Percentiles rank a stretch among this genome's conserved stretches.
These are phyloP conservation scores for Kuschelorhynchus macadamiae DNA, from an alignment of 2,888 invertebrate species.

Conservation along the genomic window DNA sequence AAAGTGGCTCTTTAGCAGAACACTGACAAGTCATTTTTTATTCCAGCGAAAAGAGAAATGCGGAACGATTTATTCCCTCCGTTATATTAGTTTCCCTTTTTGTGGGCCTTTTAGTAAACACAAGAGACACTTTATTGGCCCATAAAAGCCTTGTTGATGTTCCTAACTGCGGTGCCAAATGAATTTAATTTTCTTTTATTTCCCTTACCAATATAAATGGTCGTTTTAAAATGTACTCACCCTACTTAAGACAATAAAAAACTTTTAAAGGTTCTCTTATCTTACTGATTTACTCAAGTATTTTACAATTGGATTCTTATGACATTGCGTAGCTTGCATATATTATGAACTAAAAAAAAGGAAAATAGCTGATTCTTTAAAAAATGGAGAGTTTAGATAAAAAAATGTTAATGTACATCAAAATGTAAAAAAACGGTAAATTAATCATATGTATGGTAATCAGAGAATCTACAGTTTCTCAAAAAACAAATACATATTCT, in stretches of 20 bases:
- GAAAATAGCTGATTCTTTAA: no score
- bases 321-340: no score
- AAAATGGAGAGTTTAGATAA: no score
- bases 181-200: conserved; percentile 49
- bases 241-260: neutral
- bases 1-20: conserved; percentile 36
- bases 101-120: conserved; percentile 46
- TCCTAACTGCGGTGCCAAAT: conserved; percentile 42
- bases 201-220: conserved; percentile 36
- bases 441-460: no score
- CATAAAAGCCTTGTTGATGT: conserved; percentile 46
- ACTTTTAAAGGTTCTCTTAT: no score
- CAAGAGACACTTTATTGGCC: conserved; percentile 49
- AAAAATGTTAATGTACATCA: no score
- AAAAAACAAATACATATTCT: no score
- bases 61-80: conserved; percentile 36
- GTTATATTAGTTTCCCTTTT: conserved; percentile 44
- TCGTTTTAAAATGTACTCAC: conserved; percentile 24
- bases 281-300: no score
- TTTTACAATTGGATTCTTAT: no score
- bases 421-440: no score
- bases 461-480: no score
- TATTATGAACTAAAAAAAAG: no score
- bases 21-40: conserved; percentile 44
- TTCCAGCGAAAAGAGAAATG: conserved; percentile 31